Percentiles rank a stretch among this genome's conserved stretches.
Conservation (phyloP, 2,113 vertebrate genomes). For the Eulemur rufifrons region DNA sequence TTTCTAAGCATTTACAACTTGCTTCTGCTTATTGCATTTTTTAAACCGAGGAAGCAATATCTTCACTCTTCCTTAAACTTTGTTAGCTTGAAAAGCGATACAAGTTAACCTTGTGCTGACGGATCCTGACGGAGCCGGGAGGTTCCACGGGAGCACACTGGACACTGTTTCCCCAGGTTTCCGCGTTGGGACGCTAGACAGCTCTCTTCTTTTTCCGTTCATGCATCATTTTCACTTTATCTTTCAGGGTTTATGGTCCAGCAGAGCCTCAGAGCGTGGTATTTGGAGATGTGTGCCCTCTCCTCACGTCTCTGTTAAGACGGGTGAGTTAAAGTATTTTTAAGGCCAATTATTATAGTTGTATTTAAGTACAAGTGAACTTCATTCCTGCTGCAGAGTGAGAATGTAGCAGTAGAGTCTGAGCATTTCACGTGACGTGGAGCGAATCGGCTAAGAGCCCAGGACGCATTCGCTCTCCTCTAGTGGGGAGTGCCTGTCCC, state of each 20-base stretch:
- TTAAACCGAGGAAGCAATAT: neutral
- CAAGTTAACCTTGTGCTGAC: neutral
- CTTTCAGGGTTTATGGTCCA: slow-evolving; percentile 86
- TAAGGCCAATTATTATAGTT: neutral
- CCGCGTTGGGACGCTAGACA: rapidly evolving
- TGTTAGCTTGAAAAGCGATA: neutral
- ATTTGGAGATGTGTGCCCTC: slow-evolving; percentile 88
- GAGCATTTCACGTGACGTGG: rapidly evolving
- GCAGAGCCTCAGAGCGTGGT: slow-evolving; percentile 85
- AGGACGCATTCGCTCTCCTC: rapidly evolving
- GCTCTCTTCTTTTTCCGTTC: neutral
- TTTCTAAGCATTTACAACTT: neutral
- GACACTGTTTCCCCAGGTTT: rapidly evolving
- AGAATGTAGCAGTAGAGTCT: rapidly evolving
- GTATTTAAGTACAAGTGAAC: too few species aligned
- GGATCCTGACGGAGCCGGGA: rapidly evolving
- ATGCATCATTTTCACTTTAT: neutral
- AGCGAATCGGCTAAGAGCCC: rapidly evolving
- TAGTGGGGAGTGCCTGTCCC: rapidly evolving
- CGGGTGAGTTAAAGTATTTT: slow-evolving; percentile 83
- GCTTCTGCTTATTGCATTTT: neutral
- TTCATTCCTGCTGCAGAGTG: neutral
- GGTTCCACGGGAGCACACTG: rapidly evolving
- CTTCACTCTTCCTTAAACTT: neutral
- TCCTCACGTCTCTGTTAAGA: slow-evolving; percentile 89